Evolutionary conservation across 2,113 vertebrate species (phyloP).

Genomic region (Phocoena phocoena): DNA sequence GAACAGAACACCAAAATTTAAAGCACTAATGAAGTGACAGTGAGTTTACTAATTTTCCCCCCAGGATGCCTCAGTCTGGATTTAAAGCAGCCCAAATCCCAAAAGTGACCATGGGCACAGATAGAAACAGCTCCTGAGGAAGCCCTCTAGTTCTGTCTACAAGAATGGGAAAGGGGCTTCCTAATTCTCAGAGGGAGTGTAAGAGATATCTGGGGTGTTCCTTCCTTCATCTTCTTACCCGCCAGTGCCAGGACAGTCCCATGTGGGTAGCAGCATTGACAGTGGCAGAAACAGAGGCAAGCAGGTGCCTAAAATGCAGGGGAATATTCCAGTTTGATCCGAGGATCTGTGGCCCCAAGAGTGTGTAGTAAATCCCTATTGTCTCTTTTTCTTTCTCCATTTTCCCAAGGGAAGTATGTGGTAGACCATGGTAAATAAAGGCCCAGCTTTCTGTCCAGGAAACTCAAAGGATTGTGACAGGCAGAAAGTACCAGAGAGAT

Average conservation of each 20-base stretch:
- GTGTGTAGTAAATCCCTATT: background rate
- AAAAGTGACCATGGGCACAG: background rate
- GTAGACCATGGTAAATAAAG: background rate
- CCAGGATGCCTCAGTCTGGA: accelerated
- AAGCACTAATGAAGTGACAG: background rate
- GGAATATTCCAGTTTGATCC: background rate
- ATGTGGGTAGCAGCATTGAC: background rate
- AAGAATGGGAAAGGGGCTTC: background rate
- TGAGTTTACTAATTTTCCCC: background rate
- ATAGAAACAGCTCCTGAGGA: background rate
- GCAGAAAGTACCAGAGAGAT: background rate
- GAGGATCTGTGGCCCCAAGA: background rate
- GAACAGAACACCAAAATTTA: background rate
- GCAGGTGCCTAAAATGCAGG: background rate
- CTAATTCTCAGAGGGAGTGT: background rate
- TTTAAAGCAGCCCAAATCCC: background rate
- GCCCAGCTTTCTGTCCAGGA: background rate
- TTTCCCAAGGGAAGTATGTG: background rate
- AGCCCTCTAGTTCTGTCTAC: background rate
- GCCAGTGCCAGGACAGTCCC: background rate
- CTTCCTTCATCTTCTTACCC: background rate
- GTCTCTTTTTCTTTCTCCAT: background rate
- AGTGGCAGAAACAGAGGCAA: too few relatives aligned
- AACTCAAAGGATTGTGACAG: background rate
- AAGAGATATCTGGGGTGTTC: background rate